A percentile compares a stretch with the other conserved stretches of the same genome.
These are phyloP conservation scores for Perca schrenkii DNA, from an alignment of 2,113 vertebrate genomes.

Conservation along the genomic window DNA sequence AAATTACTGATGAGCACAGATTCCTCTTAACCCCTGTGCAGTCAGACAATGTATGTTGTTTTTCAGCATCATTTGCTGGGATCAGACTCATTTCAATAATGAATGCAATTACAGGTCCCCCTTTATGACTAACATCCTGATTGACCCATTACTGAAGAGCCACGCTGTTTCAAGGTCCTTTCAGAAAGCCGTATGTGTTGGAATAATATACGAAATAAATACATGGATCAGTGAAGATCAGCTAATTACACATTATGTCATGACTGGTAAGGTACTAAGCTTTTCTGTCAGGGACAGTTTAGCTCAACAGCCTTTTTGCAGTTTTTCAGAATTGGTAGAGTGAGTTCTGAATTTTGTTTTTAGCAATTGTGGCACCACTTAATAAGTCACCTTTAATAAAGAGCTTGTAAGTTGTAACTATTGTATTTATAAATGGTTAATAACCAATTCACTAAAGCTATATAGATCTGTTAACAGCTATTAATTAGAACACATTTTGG, in stretches of 20 bases:
- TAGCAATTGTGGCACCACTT: background rate
- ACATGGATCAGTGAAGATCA: background rate
- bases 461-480: background rate
- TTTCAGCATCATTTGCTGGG: slow-evolving; percentile 59
- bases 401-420: background rate
- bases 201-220: slow-evolving; percentile 9
- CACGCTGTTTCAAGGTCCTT: slow-evolving; percentile 46
- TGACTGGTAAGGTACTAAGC: background rate
- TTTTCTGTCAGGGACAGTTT: background rate
- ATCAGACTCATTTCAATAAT: slow-evolving; percentile 75
- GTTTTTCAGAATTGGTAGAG: slow-evolving; percentile 1
- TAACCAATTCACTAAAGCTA: background rate
- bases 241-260: background rate
- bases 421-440: background rate
- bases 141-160: slow-evolving; percentile 60
- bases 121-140: slow-evolving; percentile 76
- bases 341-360: background rate
- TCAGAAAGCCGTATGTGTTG: slow-evolving; percentile 18
- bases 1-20: slow-evolving; percentile 39
- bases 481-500: background rate
- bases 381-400: background rate
- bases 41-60: slow-evolving; percentile 65
- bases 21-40: slow-evolving; percentile 47
- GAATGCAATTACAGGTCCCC: slow-evolving; percentile 74
- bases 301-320: background rate